phyloP scores from a whole-genome alignment of 2,113 vertebrate genomes.

The Lycaon pictus region DNA sequence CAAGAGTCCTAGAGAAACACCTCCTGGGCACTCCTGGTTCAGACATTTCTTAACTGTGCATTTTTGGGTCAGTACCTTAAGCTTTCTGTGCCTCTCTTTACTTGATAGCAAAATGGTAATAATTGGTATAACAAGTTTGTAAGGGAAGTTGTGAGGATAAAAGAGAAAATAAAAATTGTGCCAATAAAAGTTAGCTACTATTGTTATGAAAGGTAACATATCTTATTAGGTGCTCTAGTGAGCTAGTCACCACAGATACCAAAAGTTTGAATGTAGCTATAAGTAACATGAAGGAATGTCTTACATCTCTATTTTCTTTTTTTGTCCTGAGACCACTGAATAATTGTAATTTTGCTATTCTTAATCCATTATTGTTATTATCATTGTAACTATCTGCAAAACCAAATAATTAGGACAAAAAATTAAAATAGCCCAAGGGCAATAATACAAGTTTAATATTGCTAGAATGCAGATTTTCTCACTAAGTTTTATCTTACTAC shows the following conservation, averaged over 20 bases:
- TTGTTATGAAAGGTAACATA: background rate
- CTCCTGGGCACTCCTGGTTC: background rate
- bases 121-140: background rate
- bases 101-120: background rate
- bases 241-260: background rate
- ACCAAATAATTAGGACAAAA: background rate
- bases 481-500: background rate
- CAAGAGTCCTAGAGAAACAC: background rate
- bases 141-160: background rate
- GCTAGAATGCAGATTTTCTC: background rate
- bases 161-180: background rate
- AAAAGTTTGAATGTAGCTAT: background rate
- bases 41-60: background rate
- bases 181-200: background rate
- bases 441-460: background rate
- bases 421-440: background rate
- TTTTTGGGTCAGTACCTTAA: background rate
- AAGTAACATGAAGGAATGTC: background rate
- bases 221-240: background rate
- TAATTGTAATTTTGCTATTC: background rate
- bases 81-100: background rate
- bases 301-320: background rate
- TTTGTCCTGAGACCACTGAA: background rate
- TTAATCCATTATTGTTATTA: background rate
- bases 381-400: background rate